phyloP scores from a whole-genome alignment of 2,113 vertebrate genomes.

The Dasyornis broadbenti region DNA sequence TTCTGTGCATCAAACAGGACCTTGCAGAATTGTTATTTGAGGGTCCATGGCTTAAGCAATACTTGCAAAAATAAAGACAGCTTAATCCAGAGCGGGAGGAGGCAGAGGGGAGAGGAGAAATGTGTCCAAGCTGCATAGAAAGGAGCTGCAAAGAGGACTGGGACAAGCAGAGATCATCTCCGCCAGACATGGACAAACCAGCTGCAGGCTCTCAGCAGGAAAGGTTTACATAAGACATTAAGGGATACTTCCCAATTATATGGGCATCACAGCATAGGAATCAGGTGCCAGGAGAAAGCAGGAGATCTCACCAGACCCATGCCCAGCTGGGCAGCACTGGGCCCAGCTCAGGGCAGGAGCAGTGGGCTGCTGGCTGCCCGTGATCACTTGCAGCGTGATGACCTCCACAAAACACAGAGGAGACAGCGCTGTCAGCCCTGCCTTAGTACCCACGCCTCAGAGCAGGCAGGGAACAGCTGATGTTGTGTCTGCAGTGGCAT shows the following conservation, averaged over 20 bases:
- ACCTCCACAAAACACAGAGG: not conserved
- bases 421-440: not conserved
- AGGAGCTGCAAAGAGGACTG: not conserved
- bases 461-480: not conserved
- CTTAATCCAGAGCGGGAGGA: not conserved
- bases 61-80: not conserved
- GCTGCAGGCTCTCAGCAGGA: not conserved
- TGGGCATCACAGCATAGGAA: accelerated
- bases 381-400: accelerated
- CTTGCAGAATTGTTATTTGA: not conserved
- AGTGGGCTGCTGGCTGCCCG: accelerated
- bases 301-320: not conserved
- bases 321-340: not conserved
- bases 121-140: not conserved
- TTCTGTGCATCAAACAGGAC: accelerated
- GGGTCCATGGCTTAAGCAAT: not conserved
- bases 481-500: not conserved
- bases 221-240: not conserved
- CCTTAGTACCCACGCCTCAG: accelerated
- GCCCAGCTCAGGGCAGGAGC: not conserved
- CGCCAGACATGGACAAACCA: not conserved
- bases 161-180: not conserved
- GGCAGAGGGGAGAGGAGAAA: not conserved
- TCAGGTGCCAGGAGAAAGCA: not conserved
- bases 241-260: not conserved